Evolutionary conservation across 2,797 vertebrate species (phyloP).

Genomic region (Squalus acanthias): DNA sequence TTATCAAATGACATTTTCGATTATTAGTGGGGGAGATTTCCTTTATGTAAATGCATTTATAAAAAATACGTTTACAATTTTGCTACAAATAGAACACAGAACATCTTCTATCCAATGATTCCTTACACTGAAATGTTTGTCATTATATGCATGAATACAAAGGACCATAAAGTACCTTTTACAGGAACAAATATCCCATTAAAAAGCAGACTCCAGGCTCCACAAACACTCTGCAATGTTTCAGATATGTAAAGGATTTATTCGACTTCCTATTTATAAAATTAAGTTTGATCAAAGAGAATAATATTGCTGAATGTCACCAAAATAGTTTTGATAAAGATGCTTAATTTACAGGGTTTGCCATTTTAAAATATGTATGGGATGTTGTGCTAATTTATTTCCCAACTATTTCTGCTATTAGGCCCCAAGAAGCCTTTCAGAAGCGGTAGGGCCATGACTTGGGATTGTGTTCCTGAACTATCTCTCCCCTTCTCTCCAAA

Average conservation of each 20-base stretch:
- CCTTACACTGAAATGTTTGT: neutral
- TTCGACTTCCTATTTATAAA: neutral
- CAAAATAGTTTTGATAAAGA: neutral
- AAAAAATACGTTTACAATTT: neutral
- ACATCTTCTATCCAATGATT: neutral
- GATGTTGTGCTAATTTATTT: neutral
- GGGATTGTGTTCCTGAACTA: neutral
- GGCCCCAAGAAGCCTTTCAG: neutral
- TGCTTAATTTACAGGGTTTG: neutral
- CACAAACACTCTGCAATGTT: neutral
- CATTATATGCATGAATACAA: neutral
- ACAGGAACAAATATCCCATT: neutral
- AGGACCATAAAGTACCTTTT: neutral
- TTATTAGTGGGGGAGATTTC: neutral
- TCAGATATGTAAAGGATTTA: neutral
- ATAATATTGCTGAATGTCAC: neutral
- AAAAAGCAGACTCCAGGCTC: neutral
- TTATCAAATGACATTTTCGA: neutral
- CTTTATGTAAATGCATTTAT: neutral
- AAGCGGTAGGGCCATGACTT: neutral
- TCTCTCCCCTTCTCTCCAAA: neutral
- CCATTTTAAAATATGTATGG: neutral
- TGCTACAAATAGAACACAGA: neutral
- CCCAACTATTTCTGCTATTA: neutral
- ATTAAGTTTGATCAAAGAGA: neutral